Percentiles rank a stretch among this genome's conserved stretches.
phyloP scores from a whole-genome alignment of 2,888 invertebrate species.

The Plutella xylostella region DNA sequence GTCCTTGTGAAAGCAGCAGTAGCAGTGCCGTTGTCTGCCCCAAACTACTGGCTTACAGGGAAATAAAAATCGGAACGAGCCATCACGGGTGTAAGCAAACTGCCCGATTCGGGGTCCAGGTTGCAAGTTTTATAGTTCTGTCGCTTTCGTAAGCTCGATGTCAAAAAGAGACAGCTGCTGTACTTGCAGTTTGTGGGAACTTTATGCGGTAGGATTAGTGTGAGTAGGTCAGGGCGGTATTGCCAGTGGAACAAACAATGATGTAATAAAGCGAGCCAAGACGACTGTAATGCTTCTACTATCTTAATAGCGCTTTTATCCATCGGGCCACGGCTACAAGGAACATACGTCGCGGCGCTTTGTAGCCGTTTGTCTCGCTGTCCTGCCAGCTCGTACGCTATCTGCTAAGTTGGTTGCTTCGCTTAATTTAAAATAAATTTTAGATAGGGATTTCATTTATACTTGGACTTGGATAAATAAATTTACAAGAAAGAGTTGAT shows the following conservation, averaged over 20 bases:
- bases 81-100: not conserved
- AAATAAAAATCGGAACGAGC: slow-evolving; percentile 7
- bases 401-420: no score
- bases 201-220: slow-evolving; percentile 30
- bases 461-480: no score
- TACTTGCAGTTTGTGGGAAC: not conserved
- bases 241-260: slow-evolving; percentile 53
- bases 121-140: not conserved
- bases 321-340: slow-evolving; percentile 25
- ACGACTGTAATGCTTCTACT: slow-evolving; percentile 36
- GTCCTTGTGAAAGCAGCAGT: not conserved
- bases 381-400: no score
- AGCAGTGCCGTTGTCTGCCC: no score
- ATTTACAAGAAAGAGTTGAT: no score
- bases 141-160: not conserved
- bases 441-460: no score
- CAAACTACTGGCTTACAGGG: slow-evolving; percentile 1
- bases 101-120: not conserved
- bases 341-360: slow-evolving; percentile 52
- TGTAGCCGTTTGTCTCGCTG: slow-evolving; percentile 25
- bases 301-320: slow-evolving; percentile 51
- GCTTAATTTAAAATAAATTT: no score
- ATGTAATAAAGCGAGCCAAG: slow-evolving; percentile 57
- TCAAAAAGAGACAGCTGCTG: not conserved
- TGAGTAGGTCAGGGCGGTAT: slow-evolving; percentile 40